Conservation (phyloP, 2,113 vertebrate species). For the Cygnus buccinator region DNA sequence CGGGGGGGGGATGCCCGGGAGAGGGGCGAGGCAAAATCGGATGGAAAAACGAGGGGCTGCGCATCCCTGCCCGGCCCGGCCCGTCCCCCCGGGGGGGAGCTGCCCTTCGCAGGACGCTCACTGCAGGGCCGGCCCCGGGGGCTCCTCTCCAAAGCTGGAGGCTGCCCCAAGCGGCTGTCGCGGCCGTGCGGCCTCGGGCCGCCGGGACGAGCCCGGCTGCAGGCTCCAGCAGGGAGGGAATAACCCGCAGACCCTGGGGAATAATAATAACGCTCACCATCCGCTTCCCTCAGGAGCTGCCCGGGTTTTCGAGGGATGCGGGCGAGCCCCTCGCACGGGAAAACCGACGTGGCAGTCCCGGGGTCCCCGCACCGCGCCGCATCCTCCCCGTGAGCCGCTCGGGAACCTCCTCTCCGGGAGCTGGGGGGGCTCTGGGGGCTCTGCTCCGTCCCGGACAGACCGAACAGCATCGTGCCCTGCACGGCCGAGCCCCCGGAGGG, state of each 20-base stretch:
- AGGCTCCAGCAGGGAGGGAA: not conserved
- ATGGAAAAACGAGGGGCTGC: not conserved
- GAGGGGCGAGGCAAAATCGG: not conserved
- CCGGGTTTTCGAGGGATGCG: not conserved
- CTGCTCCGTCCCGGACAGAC: too few relatives aligned
- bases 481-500: too few relatives aligned
- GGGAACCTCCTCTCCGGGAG: too few relatives aligned
- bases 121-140: not conserved
- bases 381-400: not conserved
- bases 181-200: not conserved
- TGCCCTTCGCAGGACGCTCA: not conserved
- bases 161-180: constrained; percentile 4
- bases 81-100: too few relatives aligned
- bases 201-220: too few relatives aligned
- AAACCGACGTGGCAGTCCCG: accelerated
- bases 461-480: too few relatives aligned
- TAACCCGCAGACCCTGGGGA: not conserved
- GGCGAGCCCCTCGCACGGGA: not conserved
- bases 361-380: not conserved
- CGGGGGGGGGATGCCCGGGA: too few relatives aligned
- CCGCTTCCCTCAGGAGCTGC: not conserved
- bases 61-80: not conserved
- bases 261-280: not conserved
- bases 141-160: not conserved
- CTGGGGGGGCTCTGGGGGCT: too few relatives aligned